phyloP scores from a whole-genome alignment of 2,888 invertebrate species.

The Trilocha varians region DNA sequence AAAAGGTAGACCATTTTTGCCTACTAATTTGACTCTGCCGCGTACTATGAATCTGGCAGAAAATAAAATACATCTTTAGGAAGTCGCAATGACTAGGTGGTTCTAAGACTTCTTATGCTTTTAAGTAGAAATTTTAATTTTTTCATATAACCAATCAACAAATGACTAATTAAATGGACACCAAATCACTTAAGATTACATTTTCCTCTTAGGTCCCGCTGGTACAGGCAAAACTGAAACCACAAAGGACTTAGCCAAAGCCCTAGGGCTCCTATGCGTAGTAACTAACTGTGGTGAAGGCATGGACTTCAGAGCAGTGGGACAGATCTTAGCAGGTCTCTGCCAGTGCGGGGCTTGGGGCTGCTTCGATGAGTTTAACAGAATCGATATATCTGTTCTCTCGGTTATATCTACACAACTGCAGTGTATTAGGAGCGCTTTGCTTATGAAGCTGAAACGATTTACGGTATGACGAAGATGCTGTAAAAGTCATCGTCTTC shows the following conservation, averaged over 20 bases:
- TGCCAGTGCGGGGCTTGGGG: constrained; percentile 96
- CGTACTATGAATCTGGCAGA: too few relatives aligned
- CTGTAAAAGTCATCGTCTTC: background rate
- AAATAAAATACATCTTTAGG: too few relatives aligned
- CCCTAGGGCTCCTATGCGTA: constrained; percentile 85
- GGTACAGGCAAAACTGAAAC: constrained; percentile 95
- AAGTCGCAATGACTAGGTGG: too few relatives aligned
- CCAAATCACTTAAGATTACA: background rate
- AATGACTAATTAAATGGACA: too few relatives aligned
- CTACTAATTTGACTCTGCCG: too few relatives aligned
- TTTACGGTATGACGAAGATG: constrained; percentile 76
- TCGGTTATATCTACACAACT: constrained; percentile 95
- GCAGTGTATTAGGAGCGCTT: constrained; percentile 89
- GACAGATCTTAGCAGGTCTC: constrained; percentile 80
- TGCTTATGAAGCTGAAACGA: constrained; percentile 80
- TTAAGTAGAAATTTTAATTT: too few relatives aligned
- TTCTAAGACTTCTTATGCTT: too few relatives aligned
- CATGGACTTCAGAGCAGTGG: constrained; percentile 88
- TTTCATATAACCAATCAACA: too few relatives aligned
- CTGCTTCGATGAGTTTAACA: constrained; percentile 95
- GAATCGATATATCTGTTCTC: constrained; percentile 92
- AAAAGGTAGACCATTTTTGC: too few relatives aligned
- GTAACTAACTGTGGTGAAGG: constrained; percentile 96
- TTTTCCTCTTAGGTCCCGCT: constrained; percentile 72
- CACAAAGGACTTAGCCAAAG: constrained; percentile 92